Evolutionary conservation across 23 tunicate genomes (phyloP), one percentile per base, ranked within the genome.

Genomic region (Diplosoma virens): DNA sequence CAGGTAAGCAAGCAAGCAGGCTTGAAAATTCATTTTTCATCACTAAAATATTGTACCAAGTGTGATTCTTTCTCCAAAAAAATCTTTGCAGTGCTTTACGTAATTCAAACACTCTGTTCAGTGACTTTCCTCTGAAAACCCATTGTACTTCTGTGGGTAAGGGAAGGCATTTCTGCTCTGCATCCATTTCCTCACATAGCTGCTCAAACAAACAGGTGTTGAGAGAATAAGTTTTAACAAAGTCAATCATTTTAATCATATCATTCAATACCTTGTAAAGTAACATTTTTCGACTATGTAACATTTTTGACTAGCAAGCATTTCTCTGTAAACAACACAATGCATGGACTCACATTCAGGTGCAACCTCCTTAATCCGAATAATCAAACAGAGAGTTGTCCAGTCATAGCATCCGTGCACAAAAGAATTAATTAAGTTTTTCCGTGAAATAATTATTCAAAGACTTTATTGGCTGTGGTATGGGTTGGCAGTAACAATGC

Each of bases 131-230:
- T 72, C 61, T 18, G 35, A 77, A 26, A 21, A 59, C 63, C 76
- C 82, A 69, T 58, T 77, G 31, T 47, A 78, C 84, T 48, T 69
- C 47, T 18, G 80, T 31, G 84, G 71, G 53, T 25, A 70, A 72
- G 6, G 69, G 85, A 23, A 60, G 80, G 32, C 45, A 53, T 79
- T 71, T 53, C 75, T 54, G 75, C 66, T 86, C 66, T 28, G 85
- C 74, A 33, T 71, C 84, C 66, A 86, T 56, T 36, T 61, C 83
- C 32, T 61, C 85, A 73, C 87, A 61, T 21, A 79, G 36, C 55
- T 86, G 92, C 80, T 86, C 84, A 66, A 87, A 87, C 63, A 86
- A 69, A 30, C 93, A 86, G 55, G 93, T 30, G 76, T 86, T 86
- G 52, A 86, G 71, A 21, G 86, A 76, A 34, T 58, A 26, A 22